phyloP scores from a whole-genome alignment of 2,797 vertebrate species.

The Spheniscus humboldti region DNA sequence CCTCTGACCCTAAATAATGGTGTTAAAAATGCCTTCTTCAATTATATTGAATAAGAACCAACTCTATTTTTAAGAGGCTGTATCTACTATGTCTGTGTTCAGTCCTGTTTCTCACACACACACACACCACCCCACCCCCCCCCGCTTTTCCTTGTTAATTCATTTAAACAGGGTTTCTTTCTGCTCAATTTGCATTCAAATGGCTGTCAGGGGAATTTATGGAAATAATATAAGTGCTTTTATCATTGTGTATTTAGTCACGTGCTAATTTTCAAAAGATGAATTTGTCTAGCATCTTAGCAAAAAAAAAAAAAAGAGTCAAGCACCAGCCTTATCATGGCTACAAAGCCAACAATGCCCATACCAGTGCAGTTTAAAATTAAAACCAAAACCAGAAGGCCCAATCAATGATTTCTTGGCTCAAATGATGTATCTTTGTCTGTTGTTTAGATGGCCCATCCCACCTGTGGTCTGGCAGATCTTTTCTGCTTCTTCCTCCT shows the following conservation, averaged over 20 bases:
- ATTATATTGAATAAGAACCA: background rate
- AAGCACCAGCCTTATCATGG: slow-evolving; percentile 7
- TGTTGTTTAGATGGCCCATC: background rate
- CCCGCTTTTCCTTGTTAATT: slow-evolving; percentile 15
- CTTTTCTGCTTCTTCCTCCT: background rate
- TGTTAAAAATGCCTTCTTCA: slow-evolving; percentile 23
- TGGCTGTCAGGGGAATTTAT: slow-evolving; percentile 58
- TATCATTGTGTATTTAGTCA: slow-evolving; percentile 48
- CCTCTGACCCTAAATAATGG: background rate
- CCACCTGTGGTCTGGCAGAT: background rate
- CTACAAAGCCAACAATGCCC: slow-evolving; percentile 28
- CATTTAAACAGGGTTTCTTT: slow-evolving; percentile 48
- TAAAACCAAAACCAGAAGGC: background rate
- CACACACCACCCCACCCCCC: background rate
- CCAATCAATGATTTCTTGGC: slow-evolving; percentile 8
- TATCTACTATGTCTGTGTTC: slow-evolving; percentile 5
- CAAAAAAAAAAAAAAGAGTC: background rate
- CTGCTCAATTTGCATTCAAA: slow-evolving; percentile 46
- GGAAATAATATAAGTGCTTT: slow-evolving; percentile 65
- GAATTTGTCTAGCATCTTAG: slow-evolving; percentile 35
- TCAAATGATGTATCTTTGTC: background rate
- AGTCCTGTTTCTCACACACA: background rate
- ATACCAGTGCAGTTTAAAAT: background rate
- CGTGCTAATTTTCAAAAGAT: slow-evolving; percentile 58
- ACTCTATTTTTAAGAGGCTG: slow-evolving; percentile 5